A percentile compares a stretch with the other conserved stretches of the same genome.
Conservation (phyloP, 1,140 invertebrate species). For the Heliconius himera region DNA sequence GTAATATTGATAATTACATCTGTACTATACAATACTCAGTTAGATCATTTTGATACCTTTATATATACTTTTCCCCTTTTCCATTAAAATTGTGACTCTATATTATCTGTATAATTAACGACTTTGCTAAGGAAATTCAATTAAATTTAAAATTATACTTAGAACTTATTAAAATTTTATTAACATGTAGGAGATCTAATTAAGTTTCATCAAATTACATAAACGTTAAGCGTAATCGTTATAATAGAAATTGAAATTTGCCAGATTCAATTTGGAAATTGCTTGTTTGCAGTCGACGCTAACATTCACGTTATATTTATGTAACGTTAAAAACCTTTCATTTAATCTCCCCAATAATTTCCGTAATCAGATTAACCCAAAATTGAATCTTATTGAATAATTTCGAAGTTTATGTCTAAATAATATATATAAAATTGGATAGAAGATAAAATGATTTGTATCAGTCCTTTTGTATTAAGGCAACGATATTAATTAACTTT, state of each 20-base stretch:
- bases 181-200: neutral
- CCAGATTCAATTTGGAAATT: constrained; percentile 4
- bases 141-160: too few relatives aligned
- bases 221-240: neutral
- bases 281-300: constrained; percentile 14
- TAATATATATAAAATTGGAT: neutral
- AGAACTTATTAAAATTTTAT: neutral
- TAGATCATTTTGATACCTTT: too few relatives aligned
- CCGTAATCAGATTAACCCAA: constrained; percentile 9
- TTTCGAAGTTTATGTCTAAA: neutral
- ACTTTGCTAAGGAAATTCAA: too few relatives aligned
- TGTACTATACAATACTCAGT: too few relatives aligned
- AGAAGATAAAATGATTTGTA: neutral
- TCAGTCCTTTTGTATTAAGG: neutral
- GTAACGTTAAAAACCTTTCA: constrained; percentile 4
- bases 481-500: constrained; percentile 1
- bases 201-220: neutral
- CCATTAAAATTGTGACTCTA: too few relatives aligned
- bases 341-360: constrained; percentile 22
- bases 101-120: too few relatives aligned
- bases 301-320: neutral
- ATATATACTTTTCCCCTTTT: too few relatives aligned
- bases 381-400: constrained; percentile 12
- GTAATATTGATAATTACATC: too few relatives aligned
- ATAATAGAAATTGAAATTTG: constrained; percentile 16